phyloP scores from a whole-genome alignment of 2,113 vertebrate species.

The Rhabdornis inornatus region DNA sequence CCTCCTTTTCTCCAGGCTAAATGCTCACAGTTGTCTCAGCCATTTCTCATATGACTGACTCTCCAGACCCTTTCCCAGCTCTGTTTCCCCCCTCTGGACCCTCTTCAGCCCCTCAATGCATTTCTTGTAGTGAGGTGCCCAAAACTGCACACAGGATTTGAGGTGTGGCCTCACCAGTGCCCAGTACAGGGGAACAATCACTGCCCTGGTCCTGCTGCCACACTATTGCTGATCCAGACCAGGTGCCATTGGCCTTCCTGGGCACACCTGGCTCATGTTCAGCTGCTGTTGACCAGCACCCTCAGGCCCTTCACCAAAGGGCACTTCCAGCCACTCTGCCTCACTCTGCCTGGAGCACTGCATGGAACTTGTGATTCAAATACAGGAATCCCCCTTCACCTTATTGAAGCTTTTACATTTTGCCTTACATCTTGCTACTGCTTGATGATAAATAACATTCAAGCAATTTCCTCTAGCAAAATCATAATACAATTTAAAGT shows the following conservation, averaged over 20 bases:
- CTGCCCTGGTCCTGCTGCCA: not conserved
- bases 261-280: not conserved
- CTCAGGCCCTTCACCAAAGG: not conserved
- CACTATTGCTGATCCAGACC: not conserved
- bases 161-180: not conserved
- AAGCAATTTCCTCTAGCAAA: not conserved
- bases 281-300: fast-evolving
- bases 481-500: not conserved
- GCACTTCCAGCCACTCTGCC: not conserved
- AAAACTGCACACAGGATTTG: not conserved
- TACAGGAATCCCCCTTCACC: not conserved
- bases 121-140: not conserved
- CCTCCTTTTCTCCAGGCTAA: not conserved
- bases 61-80: not conserved
- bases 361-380: too few relatives aligned
- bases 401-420: not conserved
- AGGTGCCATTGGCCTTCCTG: not conserved
- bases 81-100: fast-evolving
- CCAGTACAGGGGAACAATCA: fast-evolving
- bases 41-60: not conserved
- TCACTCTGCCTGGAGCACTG: not conserved
- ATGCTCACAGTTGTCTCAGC: not conserved
- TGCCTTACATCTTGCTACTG: not conserved
- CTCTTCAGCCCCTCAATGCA: not conserved
- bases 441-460: not conserved